Evolutionary conservation across 2,113 vertebrate genomes (phyloP), one percentile per base, ranked within the genome.

Genomic region (Turnix velox): DNA sequence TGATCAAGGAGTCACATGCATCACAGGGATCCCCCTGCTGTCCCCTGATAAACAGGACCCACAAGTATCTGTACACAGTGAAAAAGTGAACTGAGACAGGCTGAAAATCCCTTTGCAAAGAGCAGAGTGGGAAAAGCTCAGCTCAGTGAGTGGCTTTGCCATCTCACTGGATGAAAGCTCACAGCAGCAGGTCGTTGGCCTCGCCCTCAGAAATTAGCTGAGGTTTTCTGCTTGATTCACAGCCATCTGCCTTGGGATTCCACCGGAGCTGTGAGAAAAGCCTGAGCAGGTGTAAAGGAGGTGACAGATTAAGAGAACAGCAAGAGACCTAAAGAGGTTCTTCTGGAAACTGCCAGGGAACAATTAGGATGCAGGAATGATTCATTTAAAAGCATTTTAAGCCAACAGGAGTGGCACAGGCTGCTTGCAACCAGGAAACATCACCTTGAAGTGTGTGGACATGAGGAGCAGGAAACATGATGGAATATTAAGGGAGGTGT

Each of bases 301-400:
- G 93, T 90, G 88, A 90, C 93, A 93, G 92, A 97, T 95, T 95
- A 96, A 94, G 69, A 75, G 76, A 97, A 88, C 93, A 96, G 94
- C 51, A 3, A 95, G 94, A 95, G 94, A 95, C 3, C 0, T 86
- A 94, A 93, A 94, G 65, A 88, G 88, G 74, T 73, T 95, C 77
- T 95, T 90, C 93, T 90, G 88, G 82, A 94, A 95, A 95, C 80
- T 12, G 0, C 88, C 77, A 87, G 87, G 91, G 94, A 96, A 63
- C 94, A 94, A 94, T 96, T 95, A 95, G 82, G 57, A 91, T 83
- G 75, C 55, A 72, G 84, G 65, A 90, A 92, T 90, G 63, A 85
- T 93, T 96, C 95, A 91, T 94, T 96, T 91, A 84, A 94, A 91
- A 94, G 72, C 81, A 35, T 90, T 86, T 86, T 93, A 86, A 88